Base-by-base conservation (phyloP, 2,888 invertebrate species). In the Tipula confusa region DNA sequence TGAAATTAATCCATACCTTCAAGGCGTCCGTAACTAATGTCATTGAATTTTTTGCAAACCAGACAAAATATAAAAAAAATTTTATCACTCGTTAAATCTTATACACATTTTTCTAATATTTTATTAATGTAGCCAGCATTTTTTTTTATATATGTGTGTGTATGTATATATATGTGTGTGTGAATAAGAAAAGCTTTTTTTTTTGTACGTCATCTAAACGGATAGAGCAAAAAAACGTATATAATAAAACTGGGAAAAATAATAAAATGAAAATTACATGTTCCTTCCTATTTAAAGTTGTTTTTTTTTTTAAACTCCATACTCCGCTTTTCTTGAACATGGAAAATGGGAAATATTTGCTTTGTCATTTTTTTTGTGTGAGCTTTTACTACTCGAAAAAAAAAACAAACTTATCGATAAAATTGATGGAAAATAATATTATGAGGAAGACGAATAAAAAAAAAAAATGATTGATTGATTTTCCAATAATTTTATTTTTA, bases 231-330 rank as follows among this genome's bases (percentile, higher is more conserved):
- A 24, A 18, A 64, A 64, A 43, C 11, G n/a, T n/a, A n/a, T n/a
- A n/a, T n/a, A 33, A 43, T 43, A 15, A 43, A 43, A 43, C 64
- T 64, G 64, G 9, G 6, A 64, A 64, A 64, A 64, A 64, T 64
- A 64, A 64, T 64, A 64, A 64, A 64, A 64, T 64, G 64, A 64
- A 64, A 64, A 64, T 64, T 64, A 64, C 64, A 64, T 64, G 64
- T 64, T 64, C 64, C 64, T 64, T 64, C 64, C 64, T 64, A 64
- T 64, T 64, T 64, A 64, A 64, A 64, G 64, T 64, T 64, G 64
- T 24, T 64, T 64, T 64, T 64, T 24, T 48, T 48, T 48, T 64
- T 64, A n/a, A n/a, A n/a, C n/a, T n/a, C n/a, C n/a, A n/a, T n/a
- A n/a, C n/a, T n/a, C 11, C 11, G 24, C 64, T 24, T 64, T 64